Evolutionary conservation across 2,113 vertebrate species (phyloP).

Genomic region (Athene cunicularia): DNA sequence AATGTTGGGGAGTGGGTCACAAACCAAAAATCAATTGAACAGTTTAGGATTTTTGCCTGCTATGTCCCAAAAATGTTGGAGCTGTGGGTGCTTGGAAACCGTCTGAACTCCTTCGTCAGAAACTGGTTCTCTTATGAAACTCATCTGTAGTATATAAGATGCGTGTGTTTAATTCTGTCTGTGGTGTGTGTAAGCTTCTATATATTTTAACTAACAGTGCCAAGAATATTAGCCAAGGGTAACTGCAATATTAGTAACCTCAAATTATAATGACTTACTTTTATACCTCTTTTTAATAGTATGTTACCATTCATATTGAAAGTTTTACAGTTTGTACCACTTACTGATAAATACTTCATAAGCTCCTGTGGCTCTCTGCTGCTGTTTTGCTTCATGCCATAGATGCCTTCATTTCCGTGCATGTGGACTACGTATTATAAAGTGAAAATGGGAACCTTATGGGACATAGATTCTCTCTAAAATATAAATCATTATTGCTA

Average conservation of each 20-base stretch:
- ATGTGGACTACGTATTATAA: not conserved
- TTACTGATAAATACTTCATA: not conserved
- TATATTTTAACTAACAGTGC: not conserved
- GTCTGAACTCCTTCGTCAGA: not conserved
- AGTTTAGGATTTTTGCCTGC: not conserved
- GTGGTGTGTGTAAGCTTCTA: not conserved
- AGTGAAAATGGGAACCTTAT: not conserved
- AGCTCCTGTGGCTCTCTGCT: not conserved
- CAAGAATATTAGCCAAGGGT: not conserved
- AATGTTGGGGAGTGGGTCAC: not conserved
- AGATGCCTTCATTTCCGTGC: not conserved
- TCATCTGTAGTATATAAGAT: not conserved
- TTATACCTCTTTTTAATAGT: not conserved
- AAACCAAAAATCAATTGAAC: not conserved
- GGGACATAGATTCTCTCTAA: not conserved
- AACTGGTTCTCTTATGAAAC: not conserved
- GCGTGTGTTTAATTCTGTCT: conserved; percentile 1
- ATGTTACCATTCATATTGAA: not conserved
- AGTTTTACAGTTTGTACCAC: not conserved
- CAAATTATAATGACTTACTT: not conserved
- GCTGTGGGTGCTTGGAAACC: conserved; percentile 1
- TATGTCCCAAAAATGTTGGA: not conserved
- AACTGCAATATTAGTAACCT: not conserved
- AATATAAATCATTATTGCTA: conserved; percentile 13
- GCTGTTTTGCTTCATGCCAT: not conserved